Conservation (phyloP, 2,113 vertebrate genomes). For the Caretta caretta region DNA sequence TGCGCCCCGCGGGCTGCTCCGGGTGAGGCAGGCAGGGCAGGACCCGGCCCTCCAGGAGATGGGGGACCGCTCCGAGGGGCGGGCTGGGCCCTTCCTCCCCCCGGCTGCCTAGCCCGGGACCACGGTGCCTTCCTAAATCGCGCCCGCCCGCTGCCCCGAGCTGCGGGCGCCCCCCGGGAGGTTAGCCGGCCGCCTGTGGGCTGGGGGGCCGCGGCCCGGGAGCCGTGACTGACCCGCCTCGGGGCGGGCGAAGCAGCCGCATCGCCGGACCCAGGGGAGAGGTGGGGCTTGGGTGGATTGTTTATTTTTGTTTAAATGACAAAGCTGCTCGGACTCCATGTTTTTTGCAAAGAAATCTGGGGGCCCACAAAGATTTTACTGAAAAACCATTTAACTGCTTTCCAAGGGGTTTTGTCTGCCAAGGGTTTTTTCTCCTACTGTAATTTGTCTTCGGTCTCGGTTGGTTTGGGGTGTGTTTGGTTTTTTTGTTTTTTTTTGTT, state of each 20-base stretch:
- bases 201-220: too few species aligned
- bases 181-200: too few species aligned
- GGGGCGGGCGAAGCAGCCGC: too few species aligned
- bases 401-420: not conserved
- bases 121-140: too few species aligned
- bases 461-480: not conserved
- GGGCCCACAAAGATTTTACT: slow-evolving; percentile 50
- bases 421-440: slow-evolving; percentile 71
- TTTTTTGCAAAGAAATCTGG: slow-evolving; percentile 76
- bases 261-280: too few species aligned
- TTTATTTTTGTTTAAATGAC: not conserved
- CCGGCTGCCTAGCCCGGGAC: too few species aligned
- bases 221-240: too few species aligned
- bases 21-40: not conserved
- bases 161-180: too few species aligned
- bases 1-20: not conserved
- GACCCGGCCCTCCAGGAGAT: not conserved
- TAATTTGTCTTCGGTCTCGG: not conserved
- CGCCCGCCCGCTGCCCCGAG: too few species aligned
- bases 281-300: not conserved
- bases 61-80: not conserved
- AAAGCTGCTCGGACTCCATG: slow-evolving; percentile 66
- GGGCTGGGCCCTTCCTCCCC: too few species aligned
- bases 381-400: slow-evolving; percentile 14
- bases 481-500: slow-evolving; percentile 75